phyloP scores from a whole-genome alignment of 37 sponge, comb jelly and placozoan genomes.

The Agelas oroides region DNA sequence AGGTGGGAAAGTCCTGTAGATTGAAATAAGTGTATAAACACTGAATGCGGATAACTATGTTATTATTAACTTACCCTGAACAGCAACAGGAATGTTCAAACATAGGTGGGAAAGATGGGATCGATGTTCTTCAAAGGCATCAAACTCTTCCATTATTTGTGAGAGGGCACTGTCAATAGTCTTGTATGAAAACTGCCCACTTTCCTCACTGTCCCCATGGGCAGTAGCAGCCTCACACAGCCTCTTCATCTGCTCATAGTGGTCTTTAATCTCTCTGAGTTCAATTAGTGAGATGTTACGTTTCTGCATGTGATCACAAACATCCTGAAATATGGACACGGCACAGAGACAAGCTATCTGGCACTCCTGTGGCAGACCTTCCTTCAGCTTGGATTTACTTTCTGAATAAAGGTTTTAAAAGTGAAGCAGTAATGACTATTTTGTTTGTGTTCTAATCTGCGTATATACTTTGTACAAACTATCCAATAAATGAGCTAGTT shows the following conservation, averaged over 20 bases:
- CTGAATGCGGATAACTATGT: neutral
- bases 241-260: conserved; percentile 32
- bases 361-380: conserved; percentile 40
- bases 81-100: neutral
- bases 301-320: conserved; percentile 5
- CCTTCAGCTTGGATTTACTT: conserved; percentile 20
- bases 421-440: too few species aligned
- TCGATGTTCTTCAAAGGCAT: neutral
- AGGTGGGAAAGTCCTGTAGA: neutral
- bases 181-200: conserved; percentile 1
- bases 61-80: too few species aligned
- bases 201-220: neutral
- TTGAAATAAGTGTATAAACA: too few species aligned
- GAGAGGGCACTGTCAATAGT: neutral
- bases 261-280: neutral
- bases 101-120: conserved; percentile 15
- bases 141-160: neutral
- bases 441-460: too few species aligned
- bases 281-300: conserved; percentile 43
- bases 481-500: too few species aligned
- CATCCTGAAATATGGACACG: neutral
- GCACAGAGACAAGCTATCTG: conserved; percentile 26
- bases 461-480: too few species aligned
- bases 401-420: conserved; percentile 5
- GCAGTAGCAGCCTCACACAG: conserved; percentile 33